Percentiles rank a stretch among this genome's conserved stretches.
These are phyloP conservation scores for Byasa hedistus DNA, from an alignment of 2,888 invertebrate genomes.

Conservation along the genomic window DNA sequence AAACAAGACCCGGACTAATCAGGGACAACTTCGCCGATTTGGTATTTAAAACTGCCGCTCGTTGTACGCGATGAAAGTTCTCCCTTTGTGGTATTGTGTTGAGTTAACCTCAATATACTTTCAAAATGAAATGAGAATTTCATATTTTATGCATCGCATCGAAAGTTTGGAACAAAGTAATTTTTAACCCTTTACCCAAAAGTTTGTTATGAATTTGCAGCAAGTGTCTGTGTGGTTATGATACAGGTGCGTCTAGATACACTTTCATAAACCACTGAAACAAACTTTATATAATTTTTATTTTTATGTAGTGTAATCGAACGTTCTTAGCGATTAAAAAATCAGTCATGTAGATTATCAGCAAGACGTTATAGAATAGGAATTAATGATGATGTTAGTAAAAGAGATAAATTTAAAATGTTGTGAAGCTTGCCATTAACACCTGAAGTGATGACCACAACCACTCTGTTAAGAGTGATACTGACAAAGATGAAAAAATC, in stretches of 20 bases:
- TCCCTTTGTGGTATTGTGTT: conserved; percentile 31
- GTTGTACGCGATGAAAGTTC: conserved; percentile 35
- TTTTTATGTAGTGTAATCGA: too few relatives aligned
- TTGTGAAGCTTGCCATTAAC: too few relatives aligned
- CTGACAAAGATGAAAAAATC: too few relatives aligned
- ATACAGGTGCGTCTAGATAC: not conserved
- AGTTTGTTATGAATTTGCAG: not conserved
- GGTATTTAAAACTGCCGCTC: conserved; percentile 52
- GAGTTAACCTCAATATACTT: conserved; percentile 30
- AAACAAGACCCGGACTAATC: conserved; percentile 54
- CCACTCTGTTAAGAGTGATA: too few relatives aligned
- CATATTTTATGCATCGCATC: conserved; percentile 22
- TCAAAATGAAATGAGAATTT: conserved; percentile 19
- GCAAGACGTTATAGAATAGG: too few relatives aligned
- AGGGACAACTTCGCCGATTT: conserved; percentile 58
- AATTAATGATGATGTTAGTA: too few relatives aligned
- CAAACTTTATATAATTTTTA: too few relatives aligned
- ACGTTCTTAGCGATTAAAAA: too few relatives aligned
- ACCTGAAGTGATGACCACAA: too few relatives aligned
- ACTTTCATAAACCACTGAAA: too few relatives aligned
- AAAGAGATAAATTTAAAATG: too few relatives aligned
- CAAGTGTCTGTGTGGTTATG: not conserved
- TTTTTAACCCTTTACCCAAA: not conserved
- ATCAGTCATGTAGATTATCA: too few relatives aligned
- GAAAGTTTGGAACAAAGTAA: conserved; percentile 25